Evolutionary conservation across 2,888 invertebrate species (phyloP), one percentile per base, ranked within the genome.

Genomic region (Troides aeacus): DNA sequence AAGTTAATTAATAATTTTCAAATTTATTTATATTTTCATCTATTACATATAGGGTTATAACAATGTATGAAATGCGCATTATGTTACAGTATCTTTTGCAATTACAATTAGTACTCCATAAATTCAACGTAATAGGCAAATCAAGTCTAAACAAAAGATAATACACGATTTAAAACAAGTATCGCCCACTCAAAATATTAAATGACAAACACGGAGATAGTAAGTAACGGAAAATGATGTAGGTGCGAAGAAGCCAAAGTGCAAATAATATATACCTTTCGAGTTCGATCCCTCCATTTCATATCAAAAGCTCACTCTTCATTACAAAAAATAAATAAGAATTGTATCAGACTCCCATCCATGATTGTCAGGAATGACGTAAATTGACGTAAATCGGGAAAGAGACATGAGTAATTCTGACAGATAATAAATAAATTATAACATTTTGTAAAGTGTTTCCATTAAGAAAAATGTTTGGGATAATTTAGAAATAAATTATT

Each of bases 121-220:
- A 64, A 69, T 63, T 30, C 50, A 69, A 71, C 61, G 69, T 73
- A 69, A 77, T 74, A 72, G 53, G 60, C 64, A 74, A 82, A 76
- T 77, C 76, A 75, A 72, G 74, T 75, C 73, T 81, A 86, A 88
- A 90, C 89, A 90, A 90, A 89, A 90, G 87, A 84, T 86, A 79
- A 84, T 82, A 84, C 79, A 76, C 77, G 74, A 76, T 73, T 73
- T 71, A 75, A 84, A 86, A 85, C 81, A 84, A 83, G 82, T 79
- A 83, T 89, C 90, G 89, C 90, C 91, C 90, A 92, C 91, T 85
- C 90, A 87, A 77, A 78, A 77, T 79, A 76, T 74, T 84, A 77
- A 76, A 80, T 81, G 84, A 82, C 81, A 86, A 82, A 77, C 78
- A 72, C 71, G 77, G 78, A 75, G 73, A 83, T 82, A 85, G 83